Base-by-base conservation (phyloP, 1,140 invertebrate genomes). In the Ylistrum balloti region DNA sequence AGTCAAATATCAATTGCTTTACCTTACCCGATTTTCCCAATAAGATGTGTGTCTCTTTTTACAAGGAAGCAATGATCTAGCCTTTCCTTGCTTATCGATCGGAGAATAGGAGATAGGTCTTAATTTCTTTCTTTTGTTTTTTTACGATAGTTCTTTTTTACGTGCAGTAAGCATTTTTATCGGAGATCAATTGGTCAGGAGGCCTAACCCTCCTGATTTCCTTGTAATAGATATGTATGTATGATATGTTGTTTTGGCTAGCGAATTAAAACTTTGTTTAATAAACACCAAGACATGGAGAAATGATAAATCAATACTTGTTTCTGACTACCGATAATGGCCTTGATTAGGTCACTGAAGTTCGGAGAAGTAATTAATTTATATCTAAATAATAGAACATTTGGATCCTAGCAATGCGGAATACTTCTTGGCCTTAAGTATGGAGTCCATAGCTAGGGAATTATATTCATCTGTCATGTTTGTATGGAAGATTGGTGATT, bases 381-480 rank as follows among this genome's bases (percentile, higher is more conserved):
- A n/a, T 74, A 74, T n/a, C 56, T 74, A n/a, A 74, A 74, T 74
- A 74, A 74, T 74, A 74, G 56, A 74, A 74, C 56, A 74, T 28
- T 22, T 74, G 56, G 22, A 74, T 74, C 20, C 5, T 22, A 74
- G 56, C n/a, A 74, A 74, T 28, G 9, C 56, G 22, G 28, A 74
- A 38, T 5, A 38, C 5, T 22, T 17, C 22, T 74, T 28, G 9
- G 56, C 28, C n/a, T 28, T 28, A 74, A 28, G 56, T 17, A 74
- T 74, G 56, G 9, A n/a, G n/a, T 74, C 5, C 56, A 13, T 0
- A 1, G 41, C 20, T 45, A 74, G 56, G 56, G 28, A 28, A 74
- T 48, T 74, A 74, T 74, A 74, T 28, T 28, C 56, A 74, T 74
- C 56, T 28, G 56, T 74, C 56, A 38, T 74, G 56, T 17, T 74